Base-by-base conservation (phyloP, 2,113 vertebrate genomes). In the Passer domesticus region DNA sequence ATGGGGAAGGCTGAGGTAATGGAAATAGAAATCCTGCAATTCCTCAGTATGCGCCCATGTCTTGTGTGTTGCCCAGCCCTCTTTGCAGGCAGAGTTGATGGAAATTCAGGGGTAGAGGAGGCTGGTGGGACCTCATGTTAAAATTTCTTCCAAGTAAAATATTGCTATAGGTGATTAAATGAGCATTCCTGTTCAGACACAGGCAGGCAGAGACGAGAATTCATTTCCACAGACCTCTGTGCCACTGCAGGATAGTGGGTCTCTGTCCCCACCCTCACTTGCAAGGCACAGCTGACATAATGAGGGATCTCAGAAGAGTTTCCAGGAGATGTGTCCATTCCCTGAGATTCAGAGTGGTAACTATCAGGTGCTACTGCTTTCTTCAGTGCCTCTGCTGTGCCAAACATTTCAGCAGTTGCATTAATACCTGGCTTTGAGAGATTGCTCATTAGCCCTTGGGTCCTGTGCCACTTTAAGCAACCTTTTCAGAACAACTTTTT, bases 401-500 rank as follows among this genome's bases (percentile, higher is more conserved):
- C 63, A 75, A 62, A 46, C 8, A 25, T 59, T 83, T 80, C 81
- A 84, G 60, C 8, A 6, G 46, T 52, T 83, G 67, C n/a, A 35
- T 76, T 83, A 82, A 69, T 93, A 92, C 58, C 78, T 84, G 83
- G 47, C 49, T 92, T 83, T 78, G 85, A 85, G 83, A 83, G 63
- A 87, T 27, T 81, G 70, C 74, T 96, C 67, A 79, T 95, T 94
- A 94, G 83, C 83, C 80, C 81, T 39, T 43, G 41, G 63, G 68
- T 90, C 84, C 76, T 55, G 80, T 69, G 87, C 76, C 92, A 89
- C 64, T 93, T 92, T 20, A 86, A 81, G 67, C 39, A 91, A 95
- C 76, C 43, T 85, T 95, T 90, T 43, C 90, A 91, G 67, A 91
- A 74, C 68, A 83, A 84, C 68, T 72, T 83, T 94, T 94, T 92